These are phyloP conservation scores for Dissostichus mawsoni DNA, from an alignment of 2,113 vertebrate species.

Conservation along the genomic window DNA sequence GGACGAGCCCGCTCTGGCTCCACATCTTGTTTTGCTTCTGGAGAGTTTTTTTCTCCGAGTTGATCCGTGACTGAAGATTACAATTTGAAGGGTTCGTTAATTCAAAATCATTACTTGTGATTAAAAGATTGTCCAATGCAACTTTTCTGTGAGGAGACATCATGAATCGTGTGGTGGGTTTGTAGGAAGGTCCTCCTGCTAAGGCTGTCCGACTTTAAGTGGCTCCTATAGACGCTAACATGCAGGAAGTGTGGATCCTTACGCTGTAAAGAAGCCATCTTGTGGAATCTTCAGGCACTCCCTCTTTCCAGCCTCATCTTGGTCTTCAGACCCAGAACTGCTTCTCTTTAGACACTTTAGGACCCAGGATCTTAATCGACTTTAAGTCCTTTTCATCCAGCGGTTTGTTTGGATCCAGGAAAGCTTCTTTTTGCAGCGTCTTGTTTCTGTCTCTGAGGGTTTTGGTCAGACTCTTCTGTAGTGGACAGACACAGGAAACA, in stretches of 20 bases:
- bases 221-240: no score
- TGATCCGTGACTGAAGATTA: not conserved
- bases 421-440: constrained; percentile 4
- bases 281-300: not conserved
- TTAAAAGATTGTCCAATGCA: no score
- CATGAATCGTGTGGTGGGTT: not conserved
- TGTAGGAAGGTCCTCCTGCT: not conserved
- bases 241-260: not conserved
- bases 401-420: constrained; percentile 11
- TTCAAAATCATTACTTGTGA: no score
- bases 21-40: not conserved
- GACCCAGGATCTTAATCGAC: constrained; percentile 67
- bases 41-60: not conserved
- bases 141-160: no score
- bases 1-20: not conserved
- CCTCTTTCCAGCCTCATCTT: no score
- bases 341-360: constrained; percentile 27
- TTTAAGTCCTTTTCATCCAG: constrained; percentile 56
- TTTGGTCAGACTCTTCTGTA: constrained; percentile 66
- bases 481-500: not conserved
- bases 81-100: no score
- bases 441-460: constrained; percentile 42
- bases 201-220: not conserved
- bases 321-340: constrained; percentile 43
- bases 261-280: not conserved